These are phyloP conservation scores for Tipula lateralis DNA, from an alignment of 2,888 invertebrate genomes.

Conservation along the genomic window DNA sequence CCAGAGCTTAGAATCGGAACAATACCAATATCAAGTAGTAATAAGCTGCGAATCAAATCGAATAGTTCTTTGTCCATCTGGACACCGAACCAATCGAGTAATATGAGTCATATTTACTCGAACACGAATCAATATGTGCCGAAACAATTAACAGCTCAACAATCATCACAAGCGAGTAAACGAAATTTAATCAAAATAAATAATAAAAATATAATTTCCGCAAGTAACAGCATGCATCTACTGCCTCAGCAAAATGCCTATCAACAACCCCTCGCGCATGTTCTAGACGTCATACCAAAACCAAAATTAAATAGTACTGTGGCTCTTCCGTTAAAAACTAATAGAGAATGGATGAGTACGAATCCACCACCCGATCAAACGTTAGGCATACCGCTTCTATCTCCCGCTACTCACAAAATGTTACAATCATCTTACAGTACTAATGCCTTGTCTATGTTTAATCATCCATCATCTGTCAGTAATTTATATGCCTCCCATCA, in stretches of 20 bases:
- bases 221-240: not conserved
- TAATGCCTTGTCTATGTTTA: not conserved
- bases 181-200: conserved; percentile 25
- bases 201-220: not conserved
- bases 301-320: conserved; percentile 27
- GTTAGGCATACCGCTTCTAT: conserved; percentile 40
- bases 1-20: conserved; percentile 38
- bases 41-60: not conserved
- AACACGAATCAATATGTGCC: not conserved
- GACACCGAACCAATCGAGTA: not conserved
- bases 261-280: not conserved
- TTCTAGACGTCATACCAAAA: conserved; percentile 34
- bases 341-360: not conserved
- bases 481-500: conserved; percentile 29
- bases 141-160: not conserved
- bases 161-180: conserved; percentile 27
- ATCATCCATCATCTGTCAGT: conserved; percentile 34
- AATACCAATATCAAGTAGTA: not conserved
- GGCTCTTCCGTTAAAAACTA: not conserved
- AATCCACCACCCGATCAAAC: conserved; percentile 41
- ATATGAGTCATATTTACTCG: not conserved
- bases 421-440: not conserved
- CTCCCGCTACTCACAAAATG: not conserved
- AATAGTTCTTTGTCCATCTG: not conserved
- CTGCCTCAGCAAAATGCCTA: not conserved